Percentiles rank a stretch among this genome's conserved stretches.
Conservation (phyloP, 2,113 vertebrate species). For the Protobothrops flavoviridis region DNA sequence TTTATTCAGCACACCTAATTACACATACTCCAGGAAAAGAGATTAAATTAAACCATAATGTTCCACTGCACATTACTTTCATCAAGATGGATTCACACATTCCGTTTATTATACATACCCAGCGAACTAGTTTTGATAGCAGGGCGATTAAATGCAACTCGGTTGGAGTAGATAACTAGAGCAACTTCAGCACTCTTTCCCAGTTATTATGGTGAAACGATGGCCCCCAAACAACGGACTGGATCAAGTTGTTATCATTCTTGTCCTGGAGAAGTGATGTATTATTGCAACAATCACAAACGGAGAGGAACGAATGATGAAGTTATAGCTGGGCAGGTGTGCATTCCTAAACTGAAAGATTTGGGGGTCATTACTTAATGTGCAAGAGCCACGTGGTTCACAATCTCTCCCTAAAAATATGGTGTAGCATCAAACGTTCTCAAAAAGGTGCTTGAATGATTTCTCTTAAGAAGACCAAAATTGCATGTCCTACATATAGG, state of each 20-base stretch:
- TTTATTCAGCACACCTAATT: neutral
- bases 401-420: neutral
- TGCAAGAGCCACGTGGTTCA: neutral
- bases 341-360: neutral
- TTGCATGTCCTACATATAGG: neutral
- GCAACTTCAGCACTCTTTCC: neutral
- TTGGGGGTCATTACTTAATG: neutral
- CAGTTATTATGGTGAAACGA: neutral
- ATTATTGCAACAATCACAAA: neutral
- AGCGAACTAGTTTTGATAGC: neutral
- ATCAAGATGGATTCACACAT: neutral
- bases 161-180: neutral
- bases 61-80: neutral
- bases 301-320: neutral
- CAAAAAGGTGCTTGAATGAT: neutral
- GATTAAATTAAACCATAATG: neutral
- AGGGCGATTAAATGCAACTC: neutral
- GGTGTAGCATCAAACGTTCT: neutral
- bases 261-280: neutral
- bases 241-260: neutral
- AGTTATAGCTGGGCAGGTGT: neutral
- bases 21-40: neutral
- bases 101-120: slow-evolving; percentile 23
- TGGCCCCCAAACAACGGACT: neutral
- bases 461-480: neutral